Conservation (phyloP, 1,140 invertebrate genomes). For the Augochlora pura region DNA sequence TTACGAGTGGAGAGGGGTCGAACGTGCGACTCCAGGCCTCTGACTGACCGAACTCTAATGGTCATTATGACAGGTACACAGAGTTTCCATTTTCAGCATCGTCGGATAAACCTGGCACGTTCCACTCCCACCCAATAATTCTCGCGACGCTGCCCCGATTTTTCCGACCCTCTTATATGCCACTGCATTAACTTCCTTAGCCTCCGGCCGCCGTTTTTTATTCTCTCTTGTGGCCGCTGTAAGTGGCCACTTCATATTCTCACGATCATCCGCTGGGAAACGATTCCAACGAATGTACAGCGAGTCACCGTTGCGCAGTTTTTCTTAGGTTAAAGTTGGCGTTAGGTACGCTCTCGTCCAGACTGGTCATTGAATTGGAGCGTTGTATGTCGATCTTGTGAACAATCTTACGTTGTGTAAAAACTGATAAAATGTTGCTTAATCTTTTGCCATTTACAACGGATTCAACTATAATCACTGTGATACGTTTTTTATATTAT, state of each 20-base stretch:
- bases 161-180: conserved; percentile 28
- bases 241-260: conserved; percentile 56
- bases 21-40: conserved; percentile 15
- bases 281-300: not conserved
- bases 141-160: conserved; percentile 15
- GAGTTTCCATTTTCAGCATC: conserved; percentile 74
- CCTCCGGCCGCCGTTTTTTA: conserved; percentile 31
- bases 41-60: conserved; percentile 62
- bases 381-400: too few relatives aligned
- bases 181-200: conserved; percentile 49
- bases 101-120: conserved; percentile 63
- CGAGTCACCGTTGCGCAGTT: not conserved
- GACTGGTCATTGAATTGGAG: too few relatives aligned
- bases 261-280: conserved; percentile 17
- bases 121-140: conserved; percentile 54
- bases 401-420: too few relatives aligned
- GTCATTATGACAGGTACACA: conserved; percentile 74
- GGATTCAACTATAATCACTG: too few relatives aligned
- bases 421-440: too few relatives aligned
- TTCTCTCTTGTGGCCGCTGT: conserved; percentile 31
- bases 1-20: conserved; percentile 36
- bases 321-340: not conserved
- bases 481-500: too few relatives aligned
- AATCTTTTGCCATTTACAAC: too few relatives aligned
- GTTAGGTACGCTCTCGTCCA: too few relatives aligned